These are phyloP conservation scores for Clostera curtula DNA, from an alignment of 2,888 invertebrate genomes.

Conservation along the genomic window DNA sequence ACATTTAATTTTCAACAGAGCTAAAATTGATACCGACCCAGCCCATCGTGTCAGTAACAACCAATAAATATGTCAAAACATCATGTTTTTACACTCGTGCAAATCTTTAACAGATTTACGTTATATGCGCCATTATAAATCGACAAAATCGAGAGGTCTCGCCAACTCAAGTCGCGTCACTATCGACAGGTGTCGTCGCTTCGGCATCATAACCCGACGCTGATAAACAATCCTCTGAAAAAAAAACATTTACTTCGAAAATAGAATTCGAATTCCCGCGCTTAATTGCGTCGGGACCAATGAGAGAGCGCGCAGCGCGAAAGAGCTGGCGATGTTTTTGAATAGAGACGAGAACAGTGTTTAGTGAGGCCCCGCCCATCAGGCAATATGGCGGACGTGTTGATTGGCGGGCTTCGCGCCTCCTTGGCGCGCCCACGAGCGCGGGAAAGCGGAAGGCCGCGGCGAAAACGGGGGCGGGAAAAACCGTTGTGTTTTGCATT, in stretches of 20 bases:
- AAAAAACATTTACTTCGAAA: constrained; percentile 70
- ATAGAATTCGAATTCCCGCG: constrained; percentile 73
- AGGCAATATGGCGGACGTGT: constrained; percentile 79
- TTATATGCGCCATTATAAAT: constrained; percentile 50
- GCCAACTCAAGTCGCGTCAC: constrained; percentile 18
- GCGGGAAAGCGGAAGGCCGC: constrained; percentile 51
- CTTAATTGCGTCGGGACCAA: constrained; percentile 70
- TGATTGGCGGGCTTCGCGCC: constrained; percentile 73
- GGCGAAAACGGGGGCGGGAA: constrained; percentile 42
- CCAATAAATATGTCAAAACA: constrained; percentile 50
- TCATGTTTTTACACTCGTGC: constrained; percentile 57
- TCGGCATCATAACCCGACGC: constrained; percentile 34
- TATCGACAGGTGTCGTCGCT: constrained; percentile 47
- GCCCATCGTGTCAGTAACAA: constrained; percentile 56
- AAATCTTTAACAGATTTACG: constrained; percentile 58
- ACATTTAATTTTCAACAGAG: constrained; percentile 25
- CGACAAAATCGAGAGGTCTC: constrained; percentile 37
- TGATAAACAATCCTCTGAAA: constrained; percentile 60
- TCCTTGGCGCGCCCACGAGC: constrained; percentile 41
- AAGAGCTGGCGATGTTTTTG: constrained; percentile 35
- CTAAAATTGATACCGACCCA: constrained; percentile 24
- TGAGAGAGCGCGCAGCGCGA: constrained; percentile 53
- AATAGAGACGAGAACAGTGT: constrained; percentile 40
- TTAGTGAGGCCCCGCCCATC: constrained; percentile 69
- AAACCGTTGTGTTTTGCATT: constrained; percentile 18